These are phyloP conservation scores for Protaetia brevitarsis DNA, from an alignment of 1,140 invertebrate genomes.

Conservation along the genomic window DNA sequence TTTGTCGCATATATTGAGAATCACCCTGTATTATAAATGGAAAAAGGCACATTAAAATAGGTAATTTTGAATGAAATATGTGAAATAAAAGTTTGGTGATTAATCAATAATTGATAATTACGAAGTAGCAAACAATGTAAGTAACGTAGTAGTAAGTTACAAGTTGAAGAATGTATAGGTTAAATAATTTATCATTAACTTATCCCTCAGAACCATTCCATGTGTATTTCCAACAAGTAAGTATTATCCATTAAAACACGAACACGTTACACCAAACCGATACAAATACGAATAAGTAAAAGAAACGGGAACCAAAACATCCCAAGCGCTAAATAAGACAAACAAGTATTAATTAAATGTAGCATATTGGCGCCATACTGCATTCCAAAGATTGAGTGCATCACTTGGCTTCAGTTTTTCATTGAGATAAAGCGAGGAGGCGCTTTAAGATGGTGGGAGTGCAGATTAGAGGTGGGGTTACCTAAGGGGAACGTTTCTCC, in stretches of 20 bases:
- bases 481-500: slow-evolving; percentile 23
- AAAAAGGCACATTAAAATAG: no score
- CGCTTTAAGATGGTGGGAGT: slow-evolving; percentile 28
- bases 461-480: slow-evolving; percentile 15
- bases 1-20: no score
- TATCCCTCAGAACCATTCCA: no score
- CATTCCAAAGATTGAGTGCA: slow-evolving; percentile 24
- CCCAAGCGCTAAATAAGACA: background rate
- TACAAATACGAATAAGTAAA: background rate
- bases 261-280: background rate
- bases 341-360: slow-evolving; percentile 12
- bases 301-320: background rate
- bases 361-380: slow-evolving; percentile 24
- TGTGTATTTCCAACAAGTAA: background rate
- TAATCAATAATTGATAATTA: no score
- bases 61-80: no score
- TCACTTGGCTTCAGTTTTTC: slow-evolving; percentile 26
- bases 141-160: no score
- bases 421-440: slow-evolving; percentile 28
- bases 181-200: no score
- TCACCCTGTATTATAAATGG: no score
- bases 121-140: no score
- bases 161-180: no score
- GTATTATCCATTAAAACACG: background rate
- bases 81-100: no score